Evolutionary conservation across 2,888 invertebrate species (phyloP).

Genomic region (Lasius fuliginosus): DNA sequence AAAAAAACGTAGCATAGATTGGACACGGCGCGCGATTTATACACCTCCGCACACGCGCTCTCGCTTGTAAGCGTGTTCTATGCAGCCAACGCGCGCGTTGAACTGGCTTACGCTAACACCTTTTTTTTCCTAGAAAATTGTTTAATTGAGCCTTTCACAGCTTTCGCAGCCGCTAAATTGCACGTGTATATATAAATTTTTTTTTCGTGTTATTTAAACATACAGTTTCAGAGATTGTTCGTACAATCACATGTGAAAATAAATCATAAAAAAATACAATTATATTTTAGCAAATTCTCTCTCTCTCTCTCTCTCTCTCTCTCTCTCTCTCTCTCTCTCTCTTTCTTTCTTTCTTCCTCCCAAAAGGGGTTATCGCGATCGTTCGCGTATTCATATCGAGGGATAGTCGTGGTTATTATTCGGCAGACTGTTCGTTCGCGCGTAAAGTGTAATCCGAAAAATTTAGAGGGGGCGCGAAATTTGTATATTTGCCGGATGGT

Average conservation of each 20-base stretch:
- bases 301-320: neutral
- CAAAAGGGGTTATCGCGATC: neutral
- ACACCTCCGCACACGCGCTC: constrained; percentile 18
- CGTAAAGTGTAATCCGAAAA: constrained; percentile 25
- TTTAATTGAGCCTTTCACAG: constrained; percentile 50
- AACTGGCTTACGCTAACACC: constrained; percentile 44
- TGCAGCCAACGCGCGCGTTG: constrained; percentile 22
- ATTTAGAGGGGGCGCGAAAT: constrained; percentile 31
- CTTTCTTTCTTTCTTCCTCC: neutral
- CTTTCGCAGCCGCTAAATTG: constrained; percentile 13
- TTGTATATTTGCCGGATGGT: constrained; percentile 9
- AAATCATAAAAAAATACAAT: neutral
- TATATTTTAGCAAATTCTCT: constrained; percentile 13
- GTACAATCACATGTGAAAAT: neutral
- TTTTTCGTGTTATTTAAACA: neutral
- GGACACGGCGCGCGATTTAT: constrained; percentile 41
- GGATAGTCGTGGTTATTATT: constrained; percentile 16
- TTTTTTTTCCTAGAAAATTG: constrained; percentile 28
- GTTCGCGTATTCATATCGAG: neutral
- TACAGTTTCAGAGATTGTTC: neutral
- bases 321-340: too few relatives aligned
- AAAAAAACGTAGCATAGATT: constrained; percentile 32
- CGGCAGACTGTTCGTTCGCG: neutral
- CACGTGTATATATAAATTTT: neutral
- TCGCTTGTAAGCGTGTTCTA: constrained; percentile 34